Conservation (phyloP, 2,113 vertebrate species). For the Atrichornis clamosus region DNA sequence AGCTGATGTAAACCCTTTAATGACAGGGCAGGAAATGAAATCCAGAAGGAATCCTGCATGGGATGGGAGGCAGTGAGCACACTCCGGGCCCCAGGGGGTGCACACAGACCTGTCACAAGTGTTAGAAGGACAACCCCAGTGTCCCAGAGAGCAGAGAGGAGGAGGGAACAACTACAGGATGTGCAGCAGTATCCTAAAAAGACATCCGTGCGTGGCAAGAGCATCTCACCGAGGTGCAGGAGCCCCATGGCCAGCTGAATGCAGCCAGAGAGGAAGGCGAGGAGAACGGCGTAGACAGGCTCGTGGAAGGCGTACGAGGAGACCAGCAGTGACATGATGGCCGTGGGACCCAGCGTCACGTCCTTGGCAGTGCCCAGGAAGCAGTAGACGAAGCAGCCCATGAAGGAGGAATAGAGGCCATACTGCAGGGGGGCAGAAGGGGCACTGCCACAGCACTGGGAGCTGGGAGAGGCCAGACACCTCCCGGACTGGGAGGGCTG, state of each 20-base stretch:
- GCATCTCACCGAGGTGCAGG: slow-evolving; percentile 83
- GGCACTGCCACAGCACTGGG: background rate
- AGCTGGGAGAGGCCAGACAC: accelerated
- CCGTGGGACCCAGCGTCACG: slow-evolving; percentile 92
- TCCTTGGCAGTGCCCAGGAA: slow-evolving; percentile 95
- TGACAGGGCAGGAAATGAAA: slow-evolving; percentile 91
- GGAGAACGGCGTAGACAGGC: slow-evolving; percentile 80
- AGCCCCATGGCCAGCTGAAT: slow-evolving; percentile 87
- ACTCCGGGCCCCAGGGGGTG: accelerated
- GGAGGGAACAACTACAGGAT: background rate
- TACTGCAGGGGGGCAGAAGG: slow-evolving; percentile 72
- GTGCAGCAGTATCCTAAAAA: background rate
- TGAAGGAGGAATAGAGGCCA: slow-evolving; percentile 92
- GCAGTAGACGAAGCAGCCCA: slow-evolving; percentile 92
- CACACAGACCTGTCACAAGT: background rate
- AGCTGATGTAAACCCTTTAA: slow-evolving; percentile 93
- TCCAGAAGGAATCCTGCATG: slow-evolving; percentile 88
- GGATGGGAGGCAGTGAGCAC: background rate
- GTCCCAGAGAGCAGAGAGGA: background rate
- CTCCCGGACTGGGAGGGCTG: background rate
- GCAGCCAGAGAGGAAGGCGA: slow-evolving; percentile 87
- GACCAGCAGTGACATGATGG: slow-evolving; percentile 96
- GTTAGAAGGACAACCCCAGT: background rate
- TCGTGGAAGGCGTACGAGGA: slow-evolving; percentile 80
- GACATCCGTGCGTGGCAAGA: accelerated